Conservation (phyloP, 2,113 vertebrate species). For the Oreochromis aureus region DNA sequence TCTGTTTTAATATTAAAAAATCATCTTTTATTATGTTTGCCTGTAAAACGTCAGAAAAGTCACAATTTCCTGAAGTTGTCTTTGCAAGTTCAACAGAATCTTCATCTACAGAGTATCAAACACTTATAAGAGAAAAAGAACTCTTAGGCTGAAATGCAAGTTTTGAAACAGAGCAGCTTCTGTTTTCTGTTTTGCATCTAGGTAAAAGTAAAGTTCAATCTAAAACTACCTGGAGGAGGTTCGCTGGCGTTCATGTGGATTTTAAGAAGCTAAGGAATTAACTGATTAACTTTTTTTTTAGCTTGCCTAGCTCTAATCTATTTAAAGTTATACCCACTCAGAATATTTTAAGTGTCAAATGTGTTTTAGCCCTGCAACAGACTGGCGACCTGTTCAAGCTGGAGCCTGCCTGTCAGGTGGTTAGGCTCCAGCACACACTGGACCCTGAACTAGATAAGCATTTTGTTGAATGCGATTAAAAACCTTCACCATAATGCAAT, state of each 20-base stretch:
- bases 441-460: neutral
- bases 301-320: neutral
- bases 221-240: neutral
- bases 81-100: neutral
- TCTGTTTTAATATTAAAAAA: neutral
- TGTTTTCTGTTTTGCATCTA: neutral
- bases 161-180: neutral
- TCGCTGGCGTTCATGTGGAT: neutral
- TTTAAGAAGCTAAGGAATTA: neutral
- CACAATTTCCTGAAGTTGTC: neutral
- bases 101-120: neutral
- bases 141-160: neutral
- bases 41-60: neutral
- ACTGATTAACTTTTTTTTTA: neutral
- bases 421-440: neutral
- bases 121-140: neutral
- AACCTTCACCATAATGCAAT: neutral
- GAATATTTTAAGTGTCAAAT: neutral
- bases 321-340: neutral
- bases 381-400: neutral
- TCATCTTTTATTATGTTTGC: accelerated
- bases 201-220: neutral
- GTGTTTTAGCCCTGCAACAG: neutral
- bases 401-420: neutral
- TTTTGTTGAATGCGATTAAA: neutral